phyloP scores from a whole-genome alignment of 2,888 invertebrate genomes.

The Archips xylosteana region DNA sequence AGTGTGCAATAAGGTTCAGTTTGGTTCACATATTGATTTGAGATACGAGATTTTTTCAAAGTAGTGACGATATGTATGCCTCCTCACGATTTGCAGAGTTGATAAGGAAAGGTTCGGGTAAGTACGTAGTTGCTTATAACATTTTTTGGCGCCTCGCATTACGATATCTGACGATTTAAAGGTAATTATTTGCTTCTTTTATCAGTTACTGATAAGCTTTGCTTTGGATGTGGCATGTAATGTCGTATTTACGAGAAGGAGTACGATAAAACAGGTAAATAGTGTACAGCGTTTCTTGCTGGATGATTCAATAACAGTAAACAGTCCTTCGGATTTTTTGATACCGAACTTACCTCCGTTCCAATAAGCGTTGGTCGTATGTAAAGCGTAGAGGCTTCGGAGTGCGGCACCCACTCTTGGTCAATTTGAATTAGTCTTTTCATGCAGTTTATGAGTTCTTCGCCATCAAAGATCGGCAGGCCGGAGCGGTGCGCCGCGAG shows the following conservation, averaged over 20 bases:
- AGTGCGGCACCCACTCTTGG: conserved; percentile 98
- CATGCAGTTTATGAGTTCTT: conserved; percentile 94
- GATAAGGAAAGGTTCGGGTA: conserved; percentile 4
- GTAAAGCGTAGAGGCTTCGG: conserved; percentile 95
- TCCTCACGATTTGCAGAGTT: not conserved
- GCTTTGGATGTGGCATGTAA: conserved; percentile 35
- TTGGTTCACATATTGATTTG: too few species aligned
- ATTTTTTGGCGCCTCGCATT: conserved; percentile 43
- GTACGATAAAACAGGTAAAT: conserved; percentile 11
- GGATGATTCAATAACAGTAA: conserved; percentile 17
- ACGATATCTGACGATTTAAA: conserved; percentile 45
- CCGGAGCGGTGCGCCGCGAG: conserved; percentile 93
- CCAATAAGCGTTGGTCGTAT: conserved; percentile 98
- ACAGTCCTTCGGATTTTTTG: conserved; percentile 1
- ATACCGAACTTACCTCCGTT: conserved; percentile 93
- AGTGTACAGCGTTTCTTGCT: not conserved
- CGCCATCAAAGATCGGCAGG: conserved; percentile 94
- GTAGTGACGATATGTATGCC: not conserved
- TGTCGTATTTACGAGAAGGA: conserved; percentile 5
- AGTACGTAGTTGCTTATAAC: not conserved
- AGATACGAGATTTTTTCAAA: too few species aligned
- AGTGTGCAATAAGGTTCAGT: too few species aligned
- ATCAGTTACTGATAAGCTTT: conserved; percentile 48
- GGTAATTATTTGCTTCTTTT: conserved; percentile 51
- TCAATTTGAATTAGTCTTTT: conserved; percentile 95